These are phyloP conservation scores for Romanogobio albipinnatus DNA, from an alignment of 2,113 vertebrate species.

Conservation along the genomic window DNA sequence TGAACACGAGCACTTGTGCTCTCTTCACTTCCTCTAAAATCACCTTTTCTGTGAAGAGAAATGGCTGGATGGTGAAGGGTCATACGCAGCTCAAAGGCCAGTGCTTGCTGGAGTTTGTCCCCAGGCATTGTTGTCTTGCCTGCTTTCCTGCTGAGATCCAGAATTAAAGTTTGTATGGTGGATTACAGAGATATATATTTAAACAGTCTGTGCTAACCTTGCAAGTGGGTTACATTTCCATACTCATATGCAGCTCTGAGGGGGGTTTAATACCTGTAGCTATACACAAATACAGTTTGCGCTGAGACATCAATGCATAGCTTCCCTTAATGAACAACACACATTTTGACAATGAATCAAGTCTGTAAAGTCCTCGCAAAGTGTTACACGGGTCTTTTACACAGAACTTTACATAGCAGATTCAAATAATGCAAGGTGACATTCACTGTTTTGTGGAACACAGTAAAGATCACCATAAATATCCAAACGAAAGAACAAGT, in stretches of 20 bases:
- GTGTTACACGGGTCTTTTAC: not conserved
- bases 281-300: constrained; percentile 24
- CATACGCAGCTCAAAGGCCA: not conserved
- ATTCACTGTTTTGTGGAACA: not conserved
- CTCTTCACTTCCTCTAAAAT: constrained; percentile 12
- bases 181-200: constrained; percentile 26
- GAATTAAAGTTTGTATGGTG: constrained; percentile 22
- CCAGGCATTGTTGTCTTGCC: not conserved
- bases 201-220: constrained; percentile 4
- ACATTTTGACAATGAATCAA: constrained; percentile 22
- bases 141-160: constrained; percentile 30
- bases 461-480: not conserved
- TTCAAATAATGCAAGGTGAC: not conserved
- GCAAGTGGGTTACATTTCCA: constrained; percentile 21
- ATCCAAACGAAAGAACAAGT: not conserved
- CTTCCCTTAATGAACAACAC: constrained; percentile 30
- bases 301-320: constrained; percentile 41
- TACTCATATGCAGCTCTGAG: constrained; percentile 15
- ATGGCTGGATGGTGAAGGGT: not conserved
- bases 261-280: constrained; percentile 13
- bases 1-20: not conserved
- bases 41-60: not conserved
- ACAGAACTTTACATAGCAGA: constrained; percentile 4
- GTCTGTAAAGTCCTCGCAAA: constrained; percentile 10
- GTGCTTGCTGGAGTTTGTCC: not conserved